phyloP scores from a whole-genome alignment of 2,113 vertebrate species.

The Fukomys damarensis region DNA sequence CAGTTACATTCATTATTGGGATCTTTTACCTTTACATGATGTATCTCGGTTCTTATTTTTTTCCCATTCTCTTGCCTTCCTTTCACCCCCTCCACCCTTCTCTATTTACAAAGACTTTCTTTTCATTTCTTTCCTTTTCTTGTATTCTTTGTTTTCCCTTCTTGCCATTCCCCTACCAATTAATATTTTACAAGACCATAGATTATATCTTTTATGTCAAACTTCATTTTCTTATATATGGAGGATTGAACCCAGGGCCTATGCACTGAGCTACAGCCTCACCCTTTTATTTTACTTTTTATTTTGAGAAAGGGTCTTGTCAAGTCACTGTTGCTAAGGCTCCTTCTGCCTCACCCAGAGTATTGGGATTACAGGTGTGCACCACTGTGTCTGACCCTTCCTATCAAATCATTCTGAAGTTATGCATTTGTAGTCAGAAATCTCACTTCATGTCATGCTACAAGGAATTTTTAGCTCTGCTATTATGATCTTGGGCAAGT shows the following conservation, averaged over 20 bases:
- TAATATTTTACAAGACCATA: not conserved
- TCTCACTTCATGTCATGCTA: not conserved
- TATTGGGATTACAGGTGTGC: not conserved
- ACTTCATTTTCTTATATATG: not conserved
- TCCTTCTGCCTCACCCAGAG: not conserved
- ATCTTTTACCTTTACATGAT: too few relatives aligned
- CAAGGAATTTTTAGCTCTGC: slow-evolving; percentile 1
- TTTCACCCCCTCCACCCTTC: too few relatives aligned
- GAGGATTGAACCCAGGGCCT: not conserved
- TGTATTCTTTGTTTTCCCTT: too few relatives aligned
- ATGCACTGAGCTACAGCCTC: not conserved
- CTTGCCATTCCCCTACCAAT: too few relatives aligned
- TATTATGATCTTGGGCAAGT: not conserved
- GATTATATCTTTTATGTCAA: slow-evolving; percentile 1
- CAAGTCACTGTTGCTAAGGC: not conserved
- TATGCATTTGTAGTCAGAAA: not conserved
- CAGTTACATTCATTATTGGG: too few relatives aligned
- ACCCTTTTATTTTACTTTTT: not conserved
- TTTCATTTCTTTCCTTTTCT: too few relatives aligned
- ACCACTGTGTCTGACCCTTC: not conserved
- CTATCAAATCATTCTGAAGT: not conserved
- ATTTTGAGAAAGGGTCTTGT: not conserved
- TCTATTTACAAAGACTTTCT: too few relatives aligned
- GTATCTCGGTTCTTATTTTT: too few relatives aligned
- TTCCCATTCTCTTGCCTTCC: too few relatives aligned